Conservation (phyloP, 2,113 vertebrate genomes). For the Alethe diademata region DNA sequence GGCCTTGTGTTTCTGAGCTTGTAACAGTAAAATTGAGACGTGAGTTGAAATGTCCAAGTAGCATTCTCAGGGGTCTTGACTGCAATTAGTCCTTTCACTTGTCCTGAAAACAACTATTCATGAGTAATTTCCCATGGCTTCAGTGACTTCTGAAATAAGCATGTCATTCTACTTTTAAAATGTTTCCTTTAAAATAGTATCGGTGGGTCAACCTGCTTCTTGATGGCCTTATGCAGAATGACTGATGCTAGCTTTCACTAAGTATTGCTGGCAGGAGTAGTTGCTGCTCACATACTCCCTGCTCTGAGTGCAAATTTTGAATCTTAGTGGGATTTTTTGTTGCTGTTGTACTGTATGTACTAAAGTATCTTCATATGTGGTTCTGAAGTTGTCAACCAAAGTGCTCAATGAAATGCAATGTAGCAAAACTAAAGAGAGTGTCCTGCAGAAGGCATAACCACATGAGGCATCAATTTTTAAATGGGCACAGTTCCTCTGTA, state of each 20-base stretch:
- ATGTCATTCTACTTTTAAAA: background rate
- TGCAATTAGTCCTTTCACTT: background rate
- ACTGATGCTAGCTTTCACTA: background rate
- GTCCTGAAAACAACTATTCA: background rate
- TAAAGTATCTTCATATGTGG: accelerated
- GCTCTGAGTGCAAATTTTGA: background rate
- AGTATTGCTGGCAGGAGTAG: background rate
- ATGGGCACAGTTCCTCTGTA: background rate
- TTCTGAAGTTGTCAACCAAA: background rate
- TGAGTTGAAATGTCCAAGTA: background rate
- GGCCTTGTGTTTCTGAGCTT: background rate
- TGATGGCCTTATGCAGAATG: background rate
- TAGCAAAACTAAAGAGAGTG: background rate
- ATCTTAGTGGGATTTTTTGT: background rate
- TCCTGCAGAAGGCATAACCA: background rate
- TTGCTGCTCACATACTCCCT: background rate
- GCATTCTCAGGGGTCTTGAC: background rate
- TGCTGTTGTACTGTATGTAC: background rate
- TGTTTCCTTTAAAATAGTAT: background rate
- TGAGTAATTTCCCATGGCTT: background rate
- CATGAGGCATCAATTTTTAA: background rate
- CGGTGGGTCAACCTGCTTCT: background rate
- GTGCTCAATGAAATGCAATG: background rate
- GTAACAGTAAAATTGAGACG: background rate
- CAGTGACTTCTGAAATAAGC: background rate